These are phyloP conservation scores for Chiloscyllium plagiosum DNA, from an alignment of 2,113 vertebrate genomes.

Conservation along the genomic window DNA sequence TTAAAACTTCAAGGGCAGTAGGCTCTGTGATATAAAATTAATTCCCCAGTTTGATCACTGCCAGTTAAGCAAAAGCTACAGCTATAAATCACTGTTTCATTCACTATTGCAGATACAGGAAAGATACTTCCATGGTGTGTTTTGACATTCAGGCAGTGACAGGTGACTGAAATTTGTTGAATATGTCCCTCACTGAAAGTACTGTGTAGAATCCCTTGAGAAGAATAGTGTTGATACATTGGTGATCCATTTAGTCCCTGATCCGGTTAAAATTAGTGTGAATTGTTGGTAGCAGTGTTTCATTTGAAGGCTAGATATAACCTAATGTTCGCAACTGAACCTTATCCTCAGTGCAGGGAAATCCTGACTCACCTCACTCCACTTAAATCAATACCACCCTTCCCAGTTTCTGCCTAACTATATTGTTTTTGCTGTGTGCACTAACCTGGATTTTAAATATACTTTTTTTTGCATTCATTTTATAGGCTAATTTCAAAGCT, in stretches of 20 bases:
- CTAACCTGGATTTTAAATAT: not conserved
- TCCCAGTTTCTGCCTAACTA: no score
- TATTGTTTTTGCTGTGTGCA: not conserved
- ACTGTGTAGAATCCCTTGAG: not conserved
- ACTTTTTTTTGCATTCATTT: not conserved
- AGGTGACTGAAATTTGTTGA: not conserved
- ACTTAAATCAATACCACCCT: no score
- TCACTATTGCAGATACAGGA: not conserved
- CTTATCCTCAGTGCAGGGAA: not conserved
- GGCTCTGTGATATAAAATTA: not conserved
- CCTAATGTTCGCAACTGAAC: not conserved
- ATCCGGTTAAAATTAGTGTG: not conserved
- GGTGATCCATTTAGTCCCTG: not conserved
- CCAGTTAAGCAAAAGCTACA: not conserved
- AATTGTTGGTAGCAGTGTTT: not conserved
- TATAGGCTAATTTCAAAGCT: not conserved
- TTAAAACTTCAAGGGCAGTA: not conserved
- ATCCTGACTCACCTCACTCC: not conserved
- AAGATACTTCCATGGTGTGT: not conserved
- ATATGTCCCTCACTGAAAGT: not conserved
- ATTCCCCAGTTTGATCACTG: not conserved
- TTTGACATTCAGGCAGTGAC: not conserved
- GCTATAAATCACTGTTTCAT: not conserved
- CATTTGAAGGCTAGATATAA: not conserved
- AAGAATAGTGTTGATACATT: not conserved